Base-by-base conservation (phyloP, 2,888 invertebrate species). In the Chironomus riparius region DNA sequence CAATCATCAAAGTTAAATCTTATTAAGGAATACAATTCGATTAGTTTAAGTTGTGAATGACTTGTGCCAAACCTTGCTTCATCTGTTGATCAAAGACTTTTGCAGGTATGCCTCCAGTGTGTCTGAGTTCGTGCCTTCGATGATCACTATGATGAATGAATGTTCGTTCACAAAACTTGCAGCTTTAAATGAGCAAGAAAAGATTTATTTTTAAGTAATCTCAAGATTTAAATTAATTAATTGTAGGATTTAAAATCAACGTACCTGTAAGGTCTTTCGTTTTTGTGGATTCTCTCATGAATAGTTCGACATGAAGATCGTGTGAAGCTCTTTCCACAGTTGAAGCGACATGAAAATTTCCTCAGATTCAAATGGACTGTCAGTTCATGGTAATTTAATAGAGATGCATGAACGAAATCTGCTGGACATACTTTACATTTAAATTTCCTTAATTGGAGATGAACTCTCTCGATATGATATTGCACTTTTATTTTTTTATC, bases 231-330 rank as follows among this genome's bases (percentile, higher is more conserved):
- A 56, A 3, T 24, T 24, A n/a, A n/a, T n/a, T n/a, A n/a, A n/a
- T n/a, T n/a, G 22, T 24, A 24, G 22, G 22, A 24, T 24, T 24
- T n/a, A n/a, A 24, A 24, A 24, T 24, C 5, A 28, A 3, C n/a
- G 2, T 15, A 56, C 56, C 24, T 56, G 18, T 71, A 56, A 3
- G 71, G 71, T 13, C 71, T 13, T 15, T 22, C 56, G 21, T 71
- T 71, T 12, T 12, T 56, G 56, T 71, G 71, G 12, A 71, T 71
- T 56, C 71, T 7, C 24, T 50, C 22, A 10, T 70, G 70, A 48
- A 70, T 22, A 12, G 24, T 21, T 24, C 65, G 2, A 13, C 65
- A 65, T 10, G 18, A 65, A 13, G 65, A 65, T 65, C 65, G 22
- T 1, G 65, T 65, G 24, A 65, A 65, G 24, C 65, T 65, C 21